Base-by-base conservation (phyloP, 2,113 vertebrate species). In the Mormyrus iriodes region DNA sequence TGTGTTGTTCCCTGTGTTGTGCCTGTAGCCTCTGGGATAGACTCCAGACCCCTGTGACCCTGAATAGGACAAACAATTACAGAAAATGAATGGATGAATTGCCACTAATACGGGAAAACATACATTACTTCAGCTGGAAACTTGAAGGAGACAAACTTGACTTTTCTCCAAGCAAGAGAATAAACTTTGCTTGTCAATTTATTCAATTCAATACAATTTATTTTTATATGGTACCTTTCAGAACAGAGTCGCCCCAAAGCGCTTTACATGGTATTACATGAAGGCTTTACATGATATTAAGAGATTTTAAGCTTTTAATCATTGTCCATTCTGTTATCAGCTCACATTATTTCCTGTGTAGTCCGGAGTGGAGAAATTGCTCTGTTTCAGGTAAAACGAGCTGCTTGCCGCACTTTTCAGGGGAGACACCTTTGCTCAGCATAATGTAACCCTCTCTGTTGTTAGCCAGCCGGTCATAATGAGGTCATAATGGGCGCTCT, bases 271-370 rank as follows among this genome's bases (percentile, higher is more conserved):
- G n/a, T n/a, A n/a, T n/a, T n/a, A n/a, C n/a, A n/a, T n/a, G n/a
- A n/a, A n/a, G n/a, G n/a, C n/a, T n/a, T n/a, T n/a, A n/a, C n/a
- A n/a, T n/a, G n/a, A n/a, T n/a, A n/a, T n/a, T n/a, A n/a, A n/a
- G n/a, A n/a, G n/a, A n/a, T 58, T 90, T 39, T 88, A 83, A 73
- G 24, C 55, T 61, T n/a, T 61, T 61, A 61, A 61, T 61, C 55
- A n/a, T 61, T n/a, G 24, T 61, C 1, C 7, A 58, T 61, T 61
- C 7, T 61, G 55, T n/a, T 61, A 61, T 61, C 24, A 61, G 55
- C 2, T 61, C 24, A n/a, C 21, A 19, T 19, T 7, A 19, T 55
- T 55, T 55, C 19, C 53, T 55, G 19, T 55, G 7, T 4, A 55
- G 19, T 55, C 53, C 21, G 19, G 4, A 55, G 52, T 21, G 17